A percentile compares a stretch with the other conserved stretches of the same genome.
Conservation (phyloP, 2,888 invertebrate genomes). For the Tetheella fluctuosa region DNA sequence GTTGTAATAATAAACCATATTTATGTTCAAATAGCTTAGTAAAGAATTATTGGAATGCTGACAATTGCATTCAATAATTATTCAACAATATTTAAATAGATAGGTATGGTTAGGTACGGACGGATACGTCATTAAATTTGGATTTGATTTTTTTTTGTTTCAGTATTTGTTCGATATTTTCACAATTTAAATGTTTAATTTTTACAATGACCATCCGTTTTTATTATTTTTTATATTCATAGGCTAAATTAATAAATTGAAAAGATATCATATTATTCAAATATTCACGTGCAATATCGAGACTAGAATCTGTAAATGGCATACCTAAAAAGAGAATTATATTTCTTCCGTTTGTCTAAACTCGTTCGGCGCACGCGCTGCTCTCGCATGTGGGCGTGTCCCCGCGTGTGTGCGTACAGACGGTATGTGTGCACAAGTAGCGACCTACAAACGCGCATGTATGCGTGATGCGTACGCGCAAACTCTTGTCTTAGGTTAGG, state of each 20-base stretch:
- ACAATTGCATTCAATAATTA: background rate
- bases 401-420: slow-evolving; percentile 45
- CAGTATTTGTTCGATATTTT: background rate
- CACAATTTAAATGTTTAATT: too few relatives aligned
- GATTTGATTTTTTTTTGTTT: background rate
- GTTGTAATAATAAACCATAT: slow-evolving; percentile 25
- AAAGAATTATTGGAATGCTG: slow-evolving; percentile 2
- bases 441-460: slow-evolving; percentile 59
- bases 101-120: background rate
- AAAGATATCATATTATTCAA: slow-evolving; percentile 22
- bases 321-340: slow-evolving; percentile 80
- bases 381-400: slow-evolving; percentile 56
- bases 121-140: background rate
- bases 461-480: slow-evolving; percentile 69
- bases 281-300: slow-evolving; percentile 36
- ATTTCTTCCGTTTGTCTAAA: slow-evolving; percentile 84
- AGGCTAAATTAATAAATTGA: background rate
- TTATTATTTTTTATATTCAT: background rate
- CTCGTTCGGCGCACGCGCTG: slow-evolving; percentile 80
- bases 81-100: background rate
- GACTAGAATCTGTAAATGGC: slow-evolving; percentile 63
- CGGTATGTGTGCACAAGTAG: slow-evolving; percentile 42
- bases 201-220: background rate
- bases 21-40: slow-evolving; percentile 16
- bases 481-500: slow-evolving; percentile 84